A percentile compares a stretch with the other conserved stretches of the same genome.
These are phyloP conservation scores for Geodia barretti DNA, from an alignment of 37 sponge, comb jelly and placozoan species.

Conservation along the genomic window DNA sequence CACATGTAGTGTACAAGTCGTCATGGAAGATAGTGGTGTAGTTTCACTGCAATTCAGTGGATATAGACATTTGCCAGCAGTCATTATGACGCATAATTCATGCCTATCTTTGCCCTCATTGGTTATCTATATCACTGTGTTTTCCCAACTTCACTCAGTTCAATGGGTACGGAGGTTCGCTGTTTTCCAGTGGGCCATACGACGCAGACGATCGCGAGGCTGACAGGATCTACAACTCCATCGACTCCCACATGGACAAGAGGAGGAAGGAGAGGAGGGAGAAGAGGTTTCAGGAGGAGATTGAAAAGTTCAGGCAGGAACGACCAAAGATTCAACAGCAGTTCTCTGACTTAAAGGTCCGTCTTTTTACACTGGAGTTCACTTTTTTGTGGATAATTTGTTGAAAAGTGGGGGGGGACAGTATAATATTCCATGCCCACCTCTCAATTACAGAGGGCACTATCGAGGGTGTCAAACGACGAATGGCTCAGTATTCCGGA, in stretches of 20 bases:
- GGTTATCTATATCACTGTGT: neutral
- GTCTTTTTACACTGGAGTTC: neutral
- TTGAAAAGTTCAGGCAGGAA: constrained; percentile 89
- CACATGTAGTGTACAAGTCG: no score
- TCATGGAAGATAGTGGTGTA: no score
- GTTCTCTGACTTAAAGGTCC: constrained; percentile 92
- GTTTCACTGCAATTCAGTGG: neutral
- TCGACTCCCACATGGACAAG: constrained; percentile 91
- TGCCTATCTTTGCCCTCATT: no score
- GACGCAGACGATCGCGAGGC: constrained; percentile 97
- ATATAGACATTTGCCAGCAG: neutral
- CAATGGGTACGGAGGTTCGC: constrained; percentile 92
- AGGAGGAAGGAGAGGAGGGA: constrained; percentile 90
- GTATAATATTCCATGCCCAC: constrained; percentile 2
- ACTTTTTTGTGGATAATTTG: neutral
- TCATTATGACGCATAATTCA: no score
- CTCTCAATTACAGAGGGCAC: constrained; percentile 57
- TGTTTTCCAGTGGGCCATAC: constrained; percentile 93
- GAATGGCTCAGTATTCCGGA: constrained; percentile 95
- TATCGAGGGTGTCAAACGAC: constrained; percentile 74
- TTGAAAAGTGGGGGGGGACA: neutral
- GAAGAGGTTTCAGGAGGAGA: constrained; percentile 90
- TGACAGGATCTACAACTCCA: constrained; percentile 84
- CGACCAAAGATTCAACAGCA: constrained; percentile 99
- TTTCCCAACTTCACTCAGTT: constrained; percentile 54